These are phyloP conservation scores for Baccha elongata DNA, from an alignment of 2,888 invertebrate species.

Conservation along the genomic window DNA sequence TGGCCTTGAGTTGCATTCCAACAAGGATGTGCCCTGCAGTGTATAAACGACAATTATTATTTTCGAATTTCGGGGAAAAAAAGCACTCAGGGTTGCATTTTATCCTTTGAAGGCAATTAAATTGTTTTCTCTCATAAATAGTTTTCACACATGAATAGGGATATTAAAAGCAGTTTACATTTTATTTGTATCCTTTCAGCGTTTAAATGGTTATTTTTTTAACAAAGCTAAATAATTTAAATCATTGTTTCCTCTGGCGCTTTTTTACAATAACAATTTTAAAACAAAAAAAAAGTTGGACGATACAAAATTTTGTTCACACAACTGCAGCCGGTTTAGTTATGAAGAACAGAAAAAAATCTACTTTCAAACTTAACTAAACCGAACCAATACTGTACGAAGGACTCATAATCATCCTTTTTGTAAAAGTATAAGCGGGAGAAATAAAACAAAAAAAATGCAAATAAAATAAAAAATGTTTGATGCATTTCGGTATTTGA, in stretches of 20 bases:
- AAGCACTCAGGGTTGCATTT: slow-evolving; percentile 29
- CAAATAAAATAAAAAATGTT: slow-evolving; percentile 40
- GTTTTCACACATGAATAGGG: no score
- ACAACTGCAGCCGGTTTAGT: no score
- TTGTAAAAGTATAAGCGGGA: slow-evolving; percentile 31
- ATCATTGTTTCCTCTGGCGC: slow-evolving; percentile 68
- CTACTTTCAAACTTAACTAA: slow-evolving; percentile 22
- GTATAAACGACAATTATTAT: slow-evolving; percentile 23
- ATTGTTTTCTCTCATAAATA: no score
- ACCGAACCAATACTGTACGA: slow-evolving; percentile 8
- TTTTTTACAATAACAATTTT: no score
- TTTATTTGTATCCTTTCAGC: slow-evolving; percentile 39
- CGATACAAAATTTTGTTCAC: no score
- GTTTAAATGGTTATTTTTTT: slow-evolving; percentile 68
- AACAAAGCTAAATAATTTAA: slow-evolving; percentile 62
- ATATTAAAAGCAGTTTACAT: neutral
- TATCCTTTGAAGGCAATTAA: slow-evolving; percentile 38
- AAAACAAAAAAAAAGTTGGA: no score
- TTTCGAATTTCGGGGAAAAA: slow-evolving; percentile 53
- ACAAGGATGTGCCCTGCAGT: no score
- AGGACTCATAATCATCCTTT: slow-evolving; percentile 54
- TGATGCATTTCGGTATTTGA: slow-evolving; percentile 66
- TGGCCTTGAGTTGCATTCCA: slow-evolving; percentile 11
- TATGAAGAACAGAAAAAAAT: neutral
- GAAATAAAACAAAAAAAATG: no score